Evolutionary conservation across 1,140 invertebrate genomes (phyloP), one percentile per base, ranked within the genome.

Genomic region (Drosophila rhopaloa): DNA sequence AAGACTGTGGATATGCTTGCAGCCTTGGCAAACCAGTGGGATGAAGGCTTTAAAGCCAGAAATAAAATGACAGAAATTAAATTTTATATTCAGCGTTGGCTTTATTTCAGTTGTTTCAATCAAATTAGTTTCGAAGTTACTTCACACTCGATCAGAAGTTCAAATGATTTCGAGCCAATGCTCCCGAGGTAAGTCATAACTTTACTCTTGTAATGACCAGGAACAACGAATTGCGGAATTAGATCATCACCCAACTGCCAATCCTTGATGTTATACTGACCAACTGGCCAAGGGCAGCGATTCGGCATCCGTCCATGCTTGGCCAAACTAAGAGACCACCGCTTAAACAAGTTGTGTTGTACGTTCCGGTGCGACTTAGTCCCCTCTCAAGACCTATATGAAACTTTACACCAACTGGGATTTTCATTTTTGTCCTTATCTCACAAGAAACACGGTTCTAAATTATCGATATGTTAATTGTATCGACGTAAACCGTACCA

Each of bases 271-370:
- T 79, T 81, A 38, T 90, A 90, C 37, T 65, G 65, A 27, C 54
- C 58, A 1, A 47, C 51, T 8, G 27, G 14, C 2, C 72, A 58
- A 0, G 86, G 86, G 43, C 84, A 88, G 16, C 59, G 67, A 3
- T 44, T 56, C 10, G 77, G 66, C 41, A 89, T 76, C 11, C 76
- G 77, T 8, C 79, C 73, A 35, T 78, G 53, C 16, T 80, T 66
- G 7, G 47, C 5, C 1, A 82, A 19, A 27, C 56, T 89, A 5
- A 19, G 14, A 27, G 66, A 40, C 81, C 73, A 85, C 27, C 53
- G 76, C 14, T 79, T 82, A 1, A 84, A 66, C 3, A 90, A 16
- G 27, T 60, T 75, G 40, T 74, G 4, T 82, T 75, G 46, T 68
- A 85, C 0, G 19, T 44, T 38, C 79, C 76, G 0, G 57, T 43